Base-by-base conservation (phyloP, 2,888 invertebrate genomes). In the Dynastes tityus region DNA sequence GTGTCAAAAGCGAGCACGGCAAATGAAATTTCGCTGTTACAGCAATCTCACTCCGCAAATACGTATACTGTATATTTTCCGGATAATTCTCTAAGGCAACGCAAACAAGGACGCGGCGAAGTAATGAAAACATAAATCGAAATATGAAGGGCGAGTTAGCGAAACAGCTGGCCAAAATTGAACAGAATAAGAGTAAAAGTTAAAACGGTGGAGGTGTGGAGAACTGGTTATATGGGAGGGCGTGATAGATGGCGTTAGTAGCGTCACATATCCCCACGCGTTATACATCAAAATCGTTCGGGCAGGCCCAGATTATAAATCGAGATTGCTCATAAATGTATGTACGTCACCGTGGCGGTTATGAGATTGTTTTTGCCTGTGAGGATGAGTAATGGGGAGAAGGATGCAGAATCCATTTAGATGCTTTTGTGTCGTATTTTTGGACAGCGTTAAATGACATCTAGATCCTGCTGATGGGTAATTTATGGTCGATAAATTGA, bases 41-140 rank as follows among this genome's bases (percentile, higher is more conserved):
- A 40, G 9, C 40, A 9, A 40, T 40, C 40, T 40, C 1, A 5
- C 9, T 45, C 45, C 6, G 0, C 11, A 1, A 45, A 9, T 5
- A 45, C 45, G 45, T n/a, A 13, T n/a, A 2, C 16, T 1, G 55
- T n/a, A n/a, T n/a, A 22, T 55, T 16, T n/a, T 55, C 22, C 55
- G 55, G 55, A n/a, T n/a, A 22, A 45, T 45, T 45, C 22, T n/a
- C 16, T 0, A n/a, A 11, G 55, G 55, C 55, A 45, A 6, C 45
- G 45, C 45, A 45, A 45, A 45, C 45, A 45, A 45, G 9, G 45
- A 11, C 45, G 8, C 45, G 45, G 8, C 45, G 45, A 8, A 8
- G 45, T 45, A 65, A 65, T 65, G 65, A 65, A 65, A 65, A 65
- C 65, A 45, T 65, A 65, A 37, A 65, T 65, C 65, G 65, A 65